phyloP scores from a whole-genome alignment of 2,888 invertebrate species.

The Drosophila mercatorum region DNA sequence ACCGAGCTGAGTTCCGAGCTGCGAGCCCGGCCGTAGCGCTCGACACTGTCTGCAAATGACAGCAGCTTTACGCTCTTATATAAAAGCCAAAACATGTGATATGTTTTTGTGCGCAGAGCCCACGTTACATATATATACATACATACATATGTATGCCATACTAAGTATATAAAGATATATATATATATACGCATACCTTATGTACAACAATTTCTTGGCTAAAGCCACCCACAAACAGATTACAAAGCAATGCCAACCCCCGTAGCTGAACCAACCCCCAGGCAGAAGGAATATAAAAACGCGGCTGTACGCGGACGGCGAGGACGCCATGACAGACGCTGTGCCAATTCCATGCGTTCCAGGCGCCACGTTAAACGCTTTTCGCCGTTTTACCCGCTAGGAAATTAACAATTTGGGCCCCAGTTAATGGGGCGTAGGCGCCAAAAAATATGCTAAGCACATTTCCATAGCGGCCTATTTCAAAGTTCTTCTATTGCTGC shows the following conservation, averaged over 20 bases:
- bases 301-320: constrained; percentile 58
- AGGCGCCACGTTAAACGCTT: constrained; percentile 44
- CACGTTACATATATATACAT: constrained; percentile 13
- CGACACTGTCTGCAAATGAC: constrained; percentile 67
- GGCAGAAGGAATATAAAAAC: constrained; percentile 26
- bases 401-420: constrained; percentile 72
- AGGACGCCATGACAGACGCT: constrained; percentile 64
- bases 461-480: constrained; percentile 57
- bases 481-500: constrained; percentile 24
- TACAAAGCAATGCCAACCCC: constrained; percentile 71
- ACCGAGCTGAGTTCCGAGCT: constrained; percentile 42
- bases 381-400: constrained; percentile 39
- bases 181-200: constrained; percentile 25
- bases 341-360: constrained; percentile 69
- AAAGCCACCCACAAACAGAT: constrained; percentile 72
- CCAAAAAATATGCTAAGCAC: constrained; percentile 68
- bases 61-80: constrained; percentile 74
- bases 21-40: constrained; percentile 46
- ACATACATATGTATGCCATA: constrained; percentile 9
- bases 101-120: constrained; percentile 48
- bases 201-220: constrained; percentile 64
- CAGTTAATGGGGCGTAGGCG: constrained; percentile 49
- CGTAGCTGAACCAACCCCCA: constrained; percentile 65
- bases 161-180: constrained; percentile 10
- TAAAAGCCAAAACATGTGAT: constrained; percentile 75